Evolutionary conservation across 2,113 vertebrate species (phyloP).

Genomic region (Hippopotamus amphibius): DNA sequence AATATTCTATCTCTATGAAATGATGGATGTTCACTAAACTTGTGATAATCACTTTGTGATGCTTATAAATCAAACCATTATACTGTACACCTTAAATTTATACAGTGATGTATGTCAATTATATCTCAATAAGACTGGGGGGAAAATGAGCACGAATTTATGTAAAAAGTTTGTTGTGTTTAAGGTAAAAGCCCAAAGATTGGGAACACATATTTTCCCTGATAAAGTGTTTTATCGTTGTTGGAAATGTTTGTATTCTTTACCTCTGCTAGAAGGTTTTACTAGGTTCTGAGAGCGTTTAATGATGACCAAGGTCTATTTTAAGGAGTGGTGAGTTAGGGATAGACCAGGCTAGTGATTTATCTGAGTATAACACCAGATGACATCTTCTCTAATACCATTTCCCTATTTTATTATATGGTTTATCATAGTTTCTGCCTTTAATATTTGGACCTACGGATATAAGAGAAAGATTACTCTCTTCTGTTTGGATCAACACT

Average conservation of each 20-base stretch:
- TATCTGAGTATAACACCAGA: neutral
- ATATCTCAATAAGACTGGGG: neutral
- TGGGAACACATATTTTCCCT: conserved; percentile 42
- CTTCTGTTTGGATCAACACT: neutral
- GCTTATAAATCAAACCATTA: neutral
- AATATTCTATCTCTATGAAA: neutral
- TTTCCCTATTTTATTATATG: neutral
- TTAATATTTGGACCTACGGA: neutral
- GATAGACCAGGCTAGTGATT: neutral
- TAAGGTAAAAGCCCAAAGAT: conserved; percentile 61
- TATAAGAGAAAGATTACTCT: neutral
- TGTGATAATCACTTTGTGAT: neutral
- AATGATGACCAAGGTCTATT: neutral
- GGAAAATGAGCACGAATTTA: conserved; percentile 63
- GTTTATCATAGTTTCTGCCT: neutral
- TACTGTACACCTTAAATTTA: neutral
- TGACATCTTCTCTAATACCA: neutral
- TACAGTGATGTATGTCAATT: neutral
- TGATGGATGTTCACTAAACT: neutral
- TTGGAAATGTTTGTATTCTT: conserved; percentile 34
- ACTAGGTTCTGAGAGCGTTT: neutral
- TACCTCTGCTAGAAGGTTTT: neutral
- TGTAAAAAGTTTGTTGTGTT: conserved; percentile 69
- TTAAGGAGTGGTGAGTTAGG: neutral
- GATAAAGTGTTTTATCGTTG: neutral